Evolutionary conservation across 2,888 invertebrate species (phyloP).

Genomic region (Dolichopus griseipennis): DNA sequence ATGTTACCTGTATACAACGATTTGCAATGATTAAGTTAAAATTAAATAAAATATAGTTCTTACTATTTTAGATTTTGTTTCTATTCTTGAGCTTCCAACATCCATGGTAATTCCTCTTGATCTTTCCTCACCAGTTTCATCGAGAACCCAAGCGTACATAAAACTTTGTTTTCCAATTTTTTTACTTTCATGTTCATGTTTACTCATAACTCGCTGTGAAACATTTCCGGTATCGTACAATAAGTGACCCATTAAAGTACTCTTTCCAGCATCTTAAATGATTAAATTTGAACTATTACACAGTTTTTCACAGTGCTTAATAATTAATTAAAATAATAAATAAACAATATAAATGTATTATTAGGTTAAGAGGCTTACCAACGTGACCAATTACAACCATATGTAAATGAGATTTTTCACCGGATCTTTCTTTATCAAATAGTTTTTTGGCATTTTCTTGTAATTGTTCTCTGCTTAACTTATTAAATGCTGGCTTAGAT

Average conservation of each 20-base stretch:
- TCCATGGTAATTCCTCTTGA: conserved; percentile 98
- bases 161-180: conserved; percentile 97
- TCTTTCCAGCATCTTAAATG: conserved; percentile 31
- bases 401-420: conserved; percentile 79
- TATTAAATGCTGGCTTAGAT: conserved; percentile 26
- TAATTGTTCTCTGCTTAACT: conserved; percentile 40
- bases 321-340: no score
- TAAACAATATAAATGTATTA: conserved; percentile 72
- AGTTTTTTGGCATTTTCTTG: conserved; percentile 46
- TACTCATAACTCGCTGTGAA: conserved; percentile 82
- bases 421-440: conserved; percentile 65
- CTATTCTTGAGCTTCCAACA: conserved; percentile 86
- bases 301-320: not conserved
- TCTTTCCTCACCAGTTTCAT: conserved; percentile 96
- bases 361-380: conserved; percentile 54
- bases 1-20: conserved; percentile 48
- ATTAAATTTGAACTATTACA: no score
- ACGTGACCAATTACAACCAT: conserved; percentile 94
- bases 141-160: conserved; percentile 97
- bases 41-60: not conserved
- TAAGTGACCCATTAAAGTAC: conserved; percentile 82
- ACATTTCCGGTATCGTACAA: conserved; percentile 81
- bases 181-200: conserved; percentile 94
- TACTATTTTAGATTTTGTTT: conserved; percentile 66
- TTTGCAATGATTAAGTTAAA: conserved; percentile 8